These are phyloP conservation scores for Macroglossus sobrinus DNA, from an alignment of 2,113 vertebrate species.

Conservation along the genomic window DNA sequence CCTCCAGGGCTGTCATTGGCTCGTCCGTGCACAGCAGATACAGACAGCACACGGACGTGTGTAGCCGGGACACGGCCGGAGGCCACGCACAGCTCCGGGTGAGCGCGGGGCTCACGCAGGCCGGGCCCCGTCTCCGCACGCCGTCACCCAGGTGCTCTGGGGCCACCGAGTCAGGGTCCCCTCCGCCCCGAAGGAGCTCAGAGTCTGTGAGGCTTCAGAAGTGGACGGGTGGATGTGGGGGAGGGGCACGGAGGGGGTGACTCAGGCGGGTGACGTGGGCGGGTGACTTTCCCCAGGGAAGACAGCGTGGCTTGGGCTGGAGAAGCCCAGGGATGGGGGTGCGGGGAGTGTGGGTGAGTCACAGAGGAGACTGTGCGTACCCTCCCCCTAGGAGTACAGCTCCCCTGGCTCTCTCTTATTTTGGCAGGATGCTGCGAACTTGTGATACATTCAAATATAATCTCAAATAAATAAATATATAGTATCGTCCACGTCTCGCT, in stretches of 20 bases:
- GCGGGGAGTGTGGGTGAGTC: neutral
- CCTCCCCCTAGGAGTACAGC: neutral
- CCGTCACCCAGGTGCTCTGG: neutral
- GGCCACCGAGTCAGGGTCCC: neutral
- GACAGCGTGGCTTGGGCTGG: neutral
- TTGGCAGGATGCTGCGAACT: neutral
- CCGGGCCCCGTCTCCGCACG: neutral
- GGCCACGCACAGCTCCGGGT: neutral
- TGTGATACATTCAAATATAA: neutral
- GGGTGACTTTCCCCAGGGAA: neutral
- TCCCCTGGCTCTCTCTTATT: neutral
- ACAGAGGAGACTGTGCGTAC: accelerated
- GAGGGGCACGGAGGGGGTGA: too few species aligned
- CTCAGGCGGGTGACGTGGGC: too few species aligned
- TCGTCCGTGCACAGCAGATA: neutral
- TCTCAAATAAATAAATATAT: neutral
- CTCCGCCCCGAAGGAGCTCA: neutral
- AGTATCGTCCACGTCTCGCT: neutral
- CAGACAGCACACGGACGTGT: neutral
- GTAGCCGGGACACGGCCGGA: neutral
- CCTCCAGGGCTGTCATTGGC: neutral
- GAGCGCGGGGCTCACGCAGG: neutral
- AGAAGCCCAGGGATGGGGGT: accelerated
- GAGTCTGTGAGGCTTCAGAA: neutral
- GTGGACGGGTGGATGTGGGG: too few species aligned